Conservation (phyloP, 2,888 invertebrate species). For the Helicoverpa assulta region DNA sequence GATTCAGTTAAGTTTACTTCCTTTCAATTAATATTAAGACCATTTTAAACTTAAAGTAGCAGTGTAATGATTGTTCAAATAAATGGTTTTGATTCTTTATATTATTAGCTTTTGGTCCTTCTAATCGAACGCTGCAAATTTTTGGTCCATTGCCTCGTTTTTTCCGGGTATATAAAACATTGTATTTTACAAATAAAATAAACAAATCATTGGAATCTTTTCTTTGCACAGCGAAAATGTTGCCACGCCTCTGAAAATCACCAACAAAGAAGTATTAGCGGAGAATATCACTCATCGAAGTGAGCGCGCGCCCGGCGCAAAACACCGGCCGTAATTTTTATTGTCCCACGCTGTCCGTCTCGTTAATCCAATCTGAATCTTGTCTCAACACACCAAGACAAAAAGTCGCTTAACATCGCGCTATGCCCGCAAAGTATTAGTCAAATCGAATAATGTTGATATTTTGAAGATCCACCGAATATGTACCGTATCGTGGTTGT, state of each 20-base stretch:
- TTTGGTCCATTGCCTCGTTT: conserved; percentile 9
- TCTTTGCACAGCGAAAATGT: conserved; percentile 36
- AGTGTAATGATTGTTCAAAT: conserved; percentile 28
- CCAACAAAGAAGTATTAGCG: conserved; percentile 81
- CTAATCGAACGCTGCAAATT: conserved; percentile 4
- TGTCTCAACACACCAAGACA: conserved; percentile 74
- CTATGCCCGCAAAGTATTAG: conserved; percentile 76
- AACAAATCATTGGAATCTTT: conserved; percentile 9
- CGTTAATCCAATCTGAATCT: conserved; percentile 80
- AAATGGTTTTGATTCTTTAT: conserved; percentile 42
- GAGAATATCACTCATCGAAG: conserved; percentile 85
- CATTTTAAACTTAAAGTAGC: conserved; percentile 21
- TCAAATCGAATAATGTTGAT: conserved; percentile 85
- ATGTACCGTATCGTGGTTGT: conserved; percentile 81
- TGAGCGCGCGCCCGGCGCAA: conserved; percentile 80
- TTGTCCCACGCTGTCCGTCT: conserved; percentile 77
- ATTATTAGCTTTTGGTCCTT: conserved; percentile 41
- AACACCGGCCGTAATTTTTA: conserved; percentile 85
- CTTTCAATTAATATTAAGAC: conserved; percentile 63
- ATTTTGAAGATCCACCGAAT: conserved; percentile 81
- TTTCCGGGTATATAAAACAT: background rate
- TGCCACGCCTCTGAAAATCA: conserved; percentile 74
- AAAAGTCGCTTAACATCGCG: conserved; percentile 75
- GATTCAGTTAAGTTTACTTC: conserved; percentile 73
- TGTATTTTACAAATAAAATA: background rate